Evolutionary conservation across 2,888 invertebrate genomes (phyloP).

Genomic region (Tupiocoris notatus): DNA sequence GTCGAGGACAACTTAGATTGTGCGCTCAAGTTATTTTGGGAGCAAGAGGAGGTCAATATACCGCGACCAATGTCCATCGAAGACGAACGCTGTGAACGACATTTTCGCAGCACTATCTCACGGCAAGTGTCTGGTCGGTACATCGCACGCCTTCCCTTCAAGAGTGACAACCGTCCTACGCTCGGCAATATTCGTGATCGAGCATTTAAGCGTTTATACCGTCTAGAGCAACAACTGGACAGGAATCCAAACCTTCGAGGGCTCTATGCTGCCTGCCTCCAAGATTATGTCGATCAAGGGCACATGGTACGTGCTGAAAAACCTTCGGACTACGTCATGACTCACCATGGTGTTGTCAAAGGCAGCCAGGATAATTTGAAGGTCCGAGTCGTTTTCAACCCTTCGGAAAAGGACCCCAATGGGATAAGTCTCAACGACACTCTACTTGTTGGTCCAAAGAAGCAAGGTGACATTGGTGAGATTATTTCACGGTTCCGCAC

Average conservation of each 20-base stretch:
- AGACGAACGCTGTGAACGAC: slow-evolving; percentile 23
- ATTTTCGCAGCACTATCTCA: slow-evolving; percentile 9
- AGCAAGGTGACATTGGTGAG: slow-evolving; percentile 16
- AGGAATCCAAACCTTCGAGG: neutral
- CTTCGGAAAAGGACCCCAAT: neutral
- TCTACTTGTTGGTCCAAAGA: slow-evolving; percentile 31
- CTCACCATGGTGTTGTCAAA: slow-evolving; percentile 40
- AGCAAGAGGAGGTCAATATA: no score
- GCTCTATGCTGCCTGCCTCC: slow-evolving; percentile 11
- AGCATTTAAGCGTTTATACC: neutral
- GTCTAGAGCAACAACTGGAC: slow-evolving; percentile 24
- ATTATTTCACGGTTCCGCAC: slow-evolving; percentile 2
- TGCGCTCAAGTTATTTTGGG: no score
- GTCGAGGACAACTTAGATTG: no score
- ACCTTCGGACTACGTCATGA: slow-evolving; percentile 30
- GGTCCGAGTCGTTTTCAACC: slow-evolving; percentile 32
- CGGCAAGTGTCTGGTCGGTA: slow-evolving; percentile 20
- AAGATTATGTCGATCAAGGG: slow-evolving; percentile 31
- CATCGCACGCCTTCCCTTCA: slow-evolving; percentile 10
- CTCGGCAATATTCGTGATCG: neutral
- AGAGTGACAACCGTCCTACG: neutral
- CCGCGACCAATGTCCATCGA: no score
- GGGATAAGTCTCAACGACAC: slow-evolving; percentile 7
- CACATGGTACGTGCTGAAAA: slow-evolving; percentile 10
- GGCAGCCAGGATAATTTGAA: neutral